Evolutionary conservation across 2,113 vertebrate species (phyloP).

Genomic region (Mastomys coucha): DNA sequence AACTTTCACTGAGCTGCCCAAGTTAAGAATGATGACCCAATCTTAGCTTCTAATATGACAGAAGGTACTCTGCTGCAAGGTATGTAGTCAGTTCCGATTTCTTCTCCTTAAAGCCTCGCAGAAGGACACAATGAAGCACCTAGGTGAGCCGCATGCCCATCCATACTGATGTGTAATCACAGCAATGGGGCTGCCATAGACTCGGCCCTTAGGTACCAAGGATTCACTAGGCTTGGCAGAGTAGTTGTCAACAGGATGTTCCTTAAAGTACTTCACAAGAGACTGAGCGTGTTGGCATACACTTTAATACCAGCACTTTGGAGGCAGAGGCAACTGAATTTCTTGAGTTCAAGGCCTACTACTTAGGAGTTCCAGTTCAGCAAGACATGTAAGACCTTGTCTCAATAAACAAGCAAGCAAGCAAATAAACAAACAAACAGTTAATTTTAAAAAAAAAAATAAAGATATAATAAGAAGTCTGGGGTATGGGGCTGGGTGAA

Average conservation of each 20-base stretch:
- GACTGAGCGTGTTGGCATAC: neutral
- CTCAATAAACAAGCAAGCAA: neutral
- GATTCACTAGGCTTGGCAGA: neutral
- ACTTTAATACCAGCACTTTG: neutral
- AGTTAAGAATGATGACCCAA: neutral
- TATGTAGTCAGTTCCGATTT: neutral
- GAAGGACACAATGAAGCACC: too few species aligned
- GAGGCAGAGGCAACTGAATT: neutral
- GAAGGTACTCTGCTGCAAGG: neutral
- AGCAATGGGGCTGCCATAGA: too few species aligned
- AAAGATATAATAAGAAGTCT: neutral
- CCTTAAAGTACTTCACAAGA: neutral
- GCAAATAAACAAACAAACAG: neutral
- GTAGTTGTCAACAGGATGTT: neutral
- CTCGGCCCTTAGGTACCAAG: too few species aligned
- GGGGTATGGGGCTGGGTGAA: accelerated
- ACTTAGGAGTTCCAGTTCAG: neutral
- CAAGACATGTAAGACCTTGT: neutral
- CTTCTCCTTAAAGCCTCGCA: neutral
- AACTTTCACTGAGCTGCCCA: neutral
- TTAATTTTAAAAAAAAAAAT: neutral
- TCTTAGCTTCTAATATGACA: neutral
- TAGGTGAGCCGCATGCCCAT: neutral
- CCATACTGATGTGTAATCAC: accelerated
- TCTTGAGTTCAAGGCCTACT: neutral